Evolutionary conservation across 2,113 vertebrate genomes (phyloP).

Genomic region (Centropus unirufus): DNA sequence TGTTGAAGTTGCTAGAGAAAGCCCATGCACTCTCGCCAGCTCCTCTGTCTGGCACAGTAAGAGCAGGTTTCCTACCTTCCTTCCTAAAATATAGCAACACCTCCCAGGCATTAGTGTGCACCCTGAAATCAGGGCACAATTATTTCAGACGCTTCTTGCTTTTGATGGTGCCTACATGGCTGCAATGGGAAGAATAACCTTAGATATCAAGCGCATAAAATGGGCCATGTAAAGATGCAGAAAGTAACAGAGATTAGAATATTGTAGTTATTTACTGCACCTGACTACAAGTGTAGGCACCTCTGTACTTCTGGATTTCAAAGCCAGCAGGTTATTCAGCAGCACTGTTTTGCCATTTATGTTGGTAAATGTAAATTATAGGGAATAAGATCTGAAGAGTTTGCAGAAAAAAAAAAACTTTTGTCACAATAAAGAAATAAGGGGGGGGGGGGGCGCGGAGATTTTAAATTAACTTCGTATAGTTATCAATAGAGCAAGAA

Average conservation of each 20-base stretch:
- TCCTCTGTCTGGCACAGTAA: background rate
- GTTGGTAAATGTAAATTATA: background rate
- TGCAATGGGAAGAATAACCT: background rate
- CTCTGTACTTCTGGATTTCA: background rate
- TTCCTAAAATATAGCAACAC: background rate
- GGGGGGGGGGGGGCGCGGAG: too few species aligned
- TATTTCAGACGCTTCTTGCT: background rate
- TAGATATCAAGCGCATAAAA: background rate
- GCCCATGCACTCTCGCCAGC: fast-evolving
- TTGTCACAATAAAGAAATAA: background rate
- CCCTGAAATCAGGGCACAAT: background rate
- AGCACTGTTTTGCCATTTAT: background rate
- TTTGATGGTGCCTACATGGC: background rate
- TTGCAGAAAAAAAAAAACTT: background rate
- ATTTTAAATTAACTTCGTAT: background rate
- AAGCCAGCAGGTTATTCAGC: background rate
- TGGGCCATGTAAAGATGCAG: fast-evolving
- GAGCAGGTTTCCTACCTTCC: background rate
- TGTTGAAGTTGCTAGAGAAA: background rate
- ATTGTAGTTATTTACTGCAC: background rate
- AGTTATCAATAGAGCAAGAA: background rate
- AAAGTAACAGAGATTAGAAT: fast-evolving
- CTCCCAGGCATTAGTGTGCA: background rate
- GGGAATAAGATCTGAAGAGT: background rate
- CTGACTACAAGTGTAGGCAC: fast-evolving